phyloP scores from a whole-genome alignment of 2,888 invertebrate genomes.

The Thecophora atra region DNA sequence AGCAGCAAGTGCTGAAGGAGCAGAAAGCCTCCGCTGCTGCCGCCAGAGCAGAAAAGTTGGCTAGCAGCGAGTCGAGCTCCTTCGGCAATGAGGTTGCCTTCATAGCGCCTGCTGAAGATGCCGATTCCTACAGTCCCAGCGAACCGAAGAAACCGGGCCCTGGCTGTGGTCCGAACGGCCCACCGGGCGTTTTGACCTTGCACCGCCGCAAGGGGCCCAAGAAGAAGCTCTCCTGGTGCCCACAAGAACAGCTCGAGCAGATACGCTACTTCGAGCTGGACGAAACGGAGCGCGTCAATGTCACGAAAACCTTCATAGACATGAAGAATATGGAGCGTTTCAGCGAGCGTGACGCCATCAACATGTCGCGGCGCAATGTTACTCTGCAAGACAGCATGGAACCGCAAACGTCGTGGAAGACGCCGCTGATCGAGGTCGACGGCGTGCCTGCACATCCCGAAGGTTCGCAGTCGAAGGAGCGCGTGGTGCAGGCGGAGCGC shows the following conservation, averaged over 20 bases:
- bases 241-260: constrained; percentile 81
- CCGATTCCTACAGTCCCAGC: constrained; percentile 43
- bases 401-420: constrained; percentile 80
- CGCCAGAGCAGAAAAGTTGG: constrained; percentile 32
- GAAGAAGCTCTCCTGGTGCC: constrained; percentile 83
- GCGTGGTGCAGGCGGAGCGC: constrained; percentile 84
- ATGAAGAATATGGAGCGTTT: constrained; percentile 90
- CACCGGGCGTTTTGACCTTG: constrained; percentile 77
- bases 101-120: constrained; percentile 46
- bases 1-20: constrained; percentile 59
- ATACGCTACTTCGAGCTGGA: constrained; percentile 93
- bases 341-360: constrained; percentile 85
- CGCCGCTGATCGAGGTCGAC: constrained; percentile 76
- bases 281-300: constrained; percentile 95
- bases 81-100: constrained; percentile 36
- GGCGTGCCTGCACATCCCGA: constrained; percentile 73
- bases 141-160: constrained; percentile 62
- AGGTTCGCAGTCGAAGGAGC: constrained; percentile 86
- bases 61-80: not conserved
- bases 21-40: constrained; percentile 45
- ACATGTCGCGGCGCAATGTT: constrained; percentile 78
- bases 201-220: constrained; percentile 82
- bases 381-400: constrained; percentile 81
- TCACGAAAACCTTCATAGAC: constrained; percentile 89
- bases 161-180: constrained; percentile 69